Conservation (phyloP, 2,888 invertebrate genomes). For the Tanytarsus gracilentus region DNA sequence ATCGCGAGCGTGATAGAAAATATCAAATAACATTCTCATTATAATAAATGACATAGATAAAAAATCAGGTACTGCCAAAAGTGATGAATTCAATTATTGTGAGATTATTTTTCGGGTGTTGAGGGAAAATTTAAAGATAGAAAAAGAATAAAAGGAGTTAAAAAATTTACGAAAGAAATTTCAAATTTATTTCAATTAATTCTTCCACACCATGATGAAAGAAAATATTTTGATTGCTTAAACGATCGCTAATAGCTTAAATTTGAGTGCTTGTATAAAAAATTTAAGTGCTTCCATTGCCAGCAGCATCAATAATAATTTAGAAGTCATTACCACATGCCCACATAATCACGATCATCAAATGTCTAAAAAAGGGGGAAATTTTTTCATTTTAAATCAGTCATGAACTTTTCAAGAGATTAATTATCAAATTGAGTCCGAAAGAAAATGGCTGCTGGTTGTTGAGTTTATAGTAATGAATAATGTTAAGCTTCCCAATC, state of each 20-base stretch:
- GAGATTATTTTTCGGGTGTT: neutral
- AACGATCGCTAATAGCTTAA: conserved; percentile 15
- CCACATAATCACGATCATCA: neutral
- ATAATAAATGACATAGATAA: neutral
- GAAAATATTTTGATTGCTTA: conserved; percentile 16
- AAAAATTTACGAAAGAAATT: too few species aligned
- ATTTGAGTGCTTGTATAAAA: conserved; percentile 1
- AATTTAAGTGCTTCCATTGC: neutral
- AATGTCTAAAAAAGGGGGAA: neutral
- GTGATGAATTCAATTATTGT: conserved; percentile 19
- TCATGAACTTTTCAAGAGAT: neutral
- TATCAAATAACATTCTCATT: neutral
- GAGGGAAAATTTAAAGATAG: too few species aligned
- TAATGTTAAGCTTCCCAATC: conserved; percentile 18
- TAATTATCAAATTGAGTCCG: neutral
- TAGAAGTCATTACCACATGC: neutral
- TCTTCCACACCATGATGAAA: neutral
- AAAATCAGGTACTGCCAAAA: conserved; percentile 1
- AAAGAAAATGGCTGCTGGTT: conserved; percentile 18
- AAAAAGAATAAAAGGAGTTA: too few species aligned
- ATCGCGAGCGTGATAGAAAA: neutral
- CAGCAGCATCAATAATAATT: neutral
- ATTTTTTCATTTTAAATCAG: neutral
- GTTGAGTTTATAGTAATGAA: neutral
- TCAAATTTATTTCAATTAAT: neutral